phyloP scores from a whole-genome alignment of 2,113 vertebrate species.

The Boleophthalmus pectinirostris region DNA sequence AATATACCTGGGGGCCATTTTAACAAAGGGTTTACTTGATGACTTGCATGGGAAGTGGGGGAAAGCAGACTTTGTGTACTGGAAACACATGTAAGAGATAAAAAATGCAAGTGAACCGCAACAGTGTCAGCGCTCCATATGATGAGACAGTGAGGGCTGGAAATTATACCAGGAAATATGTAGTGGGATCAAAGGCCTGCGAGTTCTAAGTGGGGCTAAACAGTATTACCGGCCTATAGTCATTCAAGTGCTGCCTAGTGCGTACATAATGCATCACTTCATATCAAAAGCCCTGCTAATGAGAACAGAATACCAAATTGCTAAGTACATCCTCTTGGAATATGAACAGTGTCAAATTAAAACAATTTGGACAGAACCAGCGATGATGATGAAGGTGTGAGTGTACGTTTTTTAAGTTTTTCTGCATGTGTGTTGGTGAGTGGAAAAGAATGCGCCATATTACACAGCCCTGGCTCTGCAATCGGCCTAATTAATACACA shows the following conservation, averaged over 20 bases:
- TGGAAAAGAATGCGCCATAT: constrained; percentile 44
- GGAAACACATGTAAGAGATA: constrained; percentile 66
- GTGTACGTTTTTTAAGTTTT: constrained; percentile 17
- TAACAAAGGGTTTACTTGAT: constrained; percentile 41
- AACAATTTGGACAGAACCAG: constrained; percentile 33
- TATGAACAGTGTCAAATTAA: constrained; percentile 62
- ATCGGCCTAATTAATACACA: constrained; percentile 78
- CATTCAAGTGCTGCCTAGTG: constrained; percentile 69
- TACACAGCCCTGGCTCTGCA: constrained; percentile 65
- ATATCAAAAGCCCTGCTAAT: constrained; percentile 73
- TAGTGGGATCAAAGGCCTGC: constrained; percentile 71
- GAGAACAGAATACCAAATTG: constrained; percentile 66
- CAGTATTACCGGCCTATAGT: constrained; percentile 62
- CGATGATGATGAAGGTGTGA: constrained; percentile 9
- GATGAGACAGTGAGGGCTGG: constrained; percentile 70
- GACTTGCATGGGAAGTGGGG: constrained; percentile 41
- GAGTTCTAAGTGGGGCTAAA: constrained; percentile 61
- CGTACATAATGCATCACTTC: constrained; percentile 73
- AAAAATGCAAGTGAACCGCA: constrained; percentile 59
- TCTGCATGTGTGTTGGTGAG: constrained; percentile 25
- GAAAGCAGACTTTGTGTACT: constrained; percentile 50
- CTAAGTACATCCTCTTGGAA: constrained; percentile 56
- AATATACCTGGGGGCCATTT: constrained; percentile 53
- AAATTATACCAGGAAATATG: constrained; percentile 77
- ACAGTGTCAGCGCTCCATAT: constrained; percentile 64